These are phyloP conservation scores for Tetheella fluctuosa DNA, from an alignment of 2,888 invertebrate species.

Conservation along the genomic window DNA sequence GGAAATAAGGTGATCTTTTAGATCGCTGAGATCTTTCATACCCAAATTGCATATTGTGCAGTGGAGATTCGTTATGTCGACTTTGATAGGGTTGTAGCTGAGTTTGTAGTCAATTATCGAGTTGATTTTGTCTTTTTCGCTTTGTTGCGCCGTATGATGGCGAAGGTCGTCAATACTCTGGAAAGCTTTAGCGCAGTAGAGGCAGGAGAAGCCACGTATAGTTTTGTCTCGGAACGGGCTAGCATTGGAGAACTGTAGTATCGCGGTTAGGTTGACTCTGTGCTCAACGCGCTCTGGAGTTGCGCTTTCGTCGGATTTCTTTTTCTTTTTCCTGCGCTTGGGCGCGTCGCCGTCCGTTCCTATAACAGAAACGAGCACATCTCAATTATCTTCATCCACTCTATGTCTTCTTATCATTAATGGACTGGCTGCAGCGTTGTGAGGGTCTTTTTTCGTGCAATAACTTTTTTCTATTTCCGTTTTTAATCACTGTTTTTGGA, in stretches of 20 bases:
- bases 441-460: conserved; percentile 8
- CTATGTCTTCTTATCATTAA: conserved; percentile 46
- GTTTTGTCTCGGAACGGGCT: conserved; percentile 79
- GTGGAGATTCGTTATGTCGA: conserved; percentile 70
- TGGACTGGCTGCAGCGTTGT: conserved; percentile 17
- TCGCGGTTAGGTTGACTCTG: conserved; percentile 76
- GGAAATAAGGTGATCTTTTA: conserved; percentile 67
- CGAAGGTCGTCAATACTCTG: conserved; percentile 65
- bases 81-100: conserved; percentile 77
- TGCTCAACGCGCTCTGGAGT: conserved; percentile 79
- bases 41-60: conserved; percentile 64
- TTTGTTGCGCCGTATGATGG: conserved; percentile 64
- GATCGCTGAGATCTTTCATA: conserved; percentile 68
- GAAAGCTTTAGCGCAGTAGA: conserved; percentile 74
- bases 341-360: conserved; percentile 68
- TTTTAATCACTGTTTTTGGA: not conserved
- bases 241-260: conserved; percentile 78
- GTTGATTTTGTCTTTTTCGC: conserved; percentile 75
- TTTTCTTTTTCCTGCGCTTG: conserved; percentile 74
- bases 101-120: conserved; percentile 77
- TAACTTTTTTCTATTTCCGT: not conserved
- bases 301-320: conserved; percentile 71
- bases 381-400: conserved; percentile 71
- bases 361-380: conserved; percentile 80
- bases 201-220: conserved; percentile 73